Percentiles rank a stretch among this genome's conserved stretches.
Evolutionary conservation across 1,140 invertebrate species (phyloP).

Genomic region (Cherax quadricarinatus): DNA sequence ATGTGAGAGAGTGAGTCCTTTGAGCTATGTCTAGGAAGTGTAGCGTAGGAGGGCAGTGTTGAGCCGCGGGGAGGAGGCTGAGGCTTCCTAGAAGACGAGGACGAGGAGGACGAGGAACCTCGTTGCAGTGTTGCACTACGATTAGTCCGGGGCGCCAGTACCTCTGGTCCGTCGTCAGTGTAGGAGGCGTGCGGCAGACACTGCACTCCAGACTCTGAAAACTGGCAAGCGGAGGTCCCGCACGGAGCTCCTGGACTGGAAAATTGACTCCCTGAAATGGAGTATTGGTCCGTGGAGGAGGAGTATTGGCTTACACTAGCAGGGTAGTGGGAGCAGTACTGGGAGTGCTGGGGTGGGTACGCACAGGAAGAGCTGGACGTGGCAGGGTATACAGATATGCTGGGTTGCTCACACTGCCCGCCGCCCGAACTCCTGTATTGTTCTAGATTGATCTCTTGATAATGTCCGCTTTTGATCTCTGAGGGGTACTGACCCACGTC

Average conservation of each 20-base stretch:
- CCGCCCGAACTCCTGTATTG: slow-evolving; percentile 32
- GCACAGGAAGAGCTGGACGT: slow-evolving; percentile 43
- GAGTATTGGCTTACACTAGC: slow-evolving; percentile 58
- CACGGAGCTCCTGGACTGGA: slow-evolving; percentile 63
- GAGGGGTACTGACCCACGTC: slow-evolving; percentile 26
- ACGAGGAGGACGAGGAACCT: slow-evolving; percentile 50
- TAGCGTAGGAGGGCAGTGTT: slow-evolving; percentile 64
- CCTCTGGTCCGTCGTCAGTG: slow-evolving; percentile 24
- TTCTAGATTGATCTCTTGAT: slow-evolving; percentile 27
- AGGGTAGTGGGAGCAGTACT: slow-evolving; percentile 59
- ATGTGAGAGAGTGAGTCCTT: slow-evolving; percentile 70
- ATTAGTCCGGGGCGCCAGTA: slow-evolving; percentile 18
- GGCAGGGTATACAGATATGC: slow-evolving; percentile 34
- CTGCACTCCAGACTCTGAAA: slow-evolving; percentile 28
- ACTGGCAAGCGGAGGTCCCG: slow-evolving; percentile 45
- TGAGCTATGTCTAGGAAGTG: slow-evolving; percentile 66
- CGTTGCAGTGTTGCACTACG: slow-evolving; percentile 55
- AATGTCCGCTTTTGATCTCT: slow-evolving; percentile 21
- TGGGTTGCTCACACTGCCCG: slow-evolving; percentile 1
- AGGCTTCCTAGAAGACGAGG: slow-evolving; percentile 55
- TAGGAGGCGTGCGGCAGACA: slow-evolving; percentile 12
- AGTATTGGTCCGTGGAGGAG: slow-evolving; percentile 68
- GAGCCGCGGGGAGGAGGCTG: slow-evolving; percentile 69
- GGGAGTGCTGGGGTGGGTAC: slow-evolving; percentile 38
- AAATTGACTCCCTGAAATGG: slow-evolving; percentile 68